Conservation (phyloP, 1,140 invertebrate species). For the Andricus grossulariae region DNA sequence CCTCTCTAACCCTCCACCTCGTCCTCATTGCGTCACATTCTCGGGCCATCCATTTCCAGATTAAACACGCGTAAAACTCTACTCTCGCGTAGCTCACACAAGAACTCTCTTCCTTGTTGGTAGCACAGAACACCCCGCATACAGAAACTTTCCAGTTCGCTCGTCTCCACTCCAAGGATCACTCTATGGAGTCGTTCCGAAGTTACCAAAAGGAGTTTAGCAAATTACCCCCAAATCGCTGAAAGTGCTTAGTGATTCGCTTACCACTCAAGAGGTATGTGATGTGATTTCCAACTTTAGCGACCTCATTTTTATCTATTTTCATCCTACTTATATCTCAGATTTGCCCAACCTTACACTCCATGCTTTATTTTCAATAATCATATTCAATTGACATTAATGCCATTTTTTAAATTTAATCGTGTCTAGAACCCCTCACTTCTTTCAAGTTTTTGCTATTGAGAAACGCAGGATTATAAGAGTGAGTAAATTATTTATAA, state of each 20-base stretch:
- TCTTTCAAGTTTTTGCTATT: no score
- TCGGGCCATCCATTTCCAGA: slow-evolving; percentile 73
- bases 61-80: slow-evolving; percentile 73
- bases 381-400: no score
- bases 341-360: no score
- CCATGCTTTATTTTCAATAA: no score
- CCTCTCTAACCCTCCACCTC: slow-evolving; percentile 36
- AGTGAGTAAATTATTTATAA: no score
- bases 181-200: slow-evolving; percentile 52
- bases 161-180: slow-evolving; percentile 42
- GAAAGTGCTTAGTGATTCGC: not conserved
- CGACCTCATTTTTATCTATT: no score
- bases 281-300: no score
- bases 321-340: no score
- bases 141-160: slow-evolving; percentile 51
- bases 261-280: no score
- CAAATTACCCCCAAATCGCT: slow-evolving; percentile 26
- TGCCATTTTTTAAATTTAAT: no score
- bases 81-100: slow-evolving; percentile 60
- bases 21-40: slow-evolving; percentile 62
- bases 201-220: slow-evolving; percentile 40
- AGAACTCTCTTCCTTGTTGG: slow-evolving; percentile 53
- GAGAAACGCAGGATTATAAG: no score
- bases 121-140: slow-evolving; percentile 47
- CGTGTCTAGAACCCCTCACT: no score